phyloP scores from a whole-genome alignment of 2,888 invertebrate species.

The Globia sparganii region DNA sequence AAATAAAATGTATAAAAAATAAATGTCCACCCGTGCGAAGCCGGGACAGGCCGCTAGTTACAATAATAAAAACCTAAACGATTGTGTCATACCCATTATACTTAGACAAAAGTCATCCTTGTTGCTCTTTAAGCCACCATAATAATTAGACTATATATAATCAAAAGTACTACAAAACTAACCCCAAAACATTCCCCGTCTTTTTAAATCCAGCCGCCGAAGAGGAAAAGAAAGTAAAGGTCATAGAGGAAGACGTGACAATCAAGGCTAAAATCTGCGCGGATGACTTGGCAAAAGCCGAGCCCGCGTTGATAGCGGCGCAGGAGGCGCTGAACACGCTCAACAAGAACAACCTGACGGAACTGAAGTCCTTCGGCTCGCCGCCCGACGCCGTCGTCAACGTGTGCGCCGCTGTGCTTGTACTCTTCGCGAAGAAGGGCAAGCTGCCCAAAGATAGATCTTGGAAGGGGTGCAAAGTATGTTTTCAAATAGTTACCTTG shows the following conservation, averaged over 20 bases:
- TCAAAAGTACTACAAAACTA: background rate
- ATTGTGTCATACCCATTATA: background rate
- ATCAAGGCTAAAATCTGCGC: conserved; percentile 96
- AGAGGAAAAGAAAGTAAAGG: conserved; percentile 97
- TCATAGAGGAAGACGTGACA: conserved; percentile 96
- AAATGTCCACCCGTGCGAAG: no score
- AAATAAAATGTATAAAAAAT: no score
- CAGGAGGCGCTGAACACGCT: conserved; percentile 97
- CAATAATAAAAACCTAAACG: background rate
- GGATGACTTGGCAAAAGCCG: conserved; percentile 96
- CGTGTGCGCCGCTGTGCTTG: conserved; percentile 96
- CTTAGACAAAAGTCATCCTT: background rate
- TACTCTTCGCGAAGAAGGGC: conserved; percentile 95
- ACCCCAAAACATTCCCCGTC: background rate
- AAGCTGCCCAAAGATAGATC: conserved; percentile 97
- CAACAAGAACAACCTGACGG: conserved; percentile 98
- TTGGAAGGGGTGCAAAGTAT: conserved; percentile 96
- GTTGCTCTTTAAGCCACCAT: background rate
- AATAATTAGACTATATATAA: background rate
- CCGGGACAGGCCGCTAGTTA: no score
- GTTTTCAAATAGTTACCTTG: conserved; percentile 7
- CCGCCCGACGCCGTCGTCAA: conserved; percentile 97
- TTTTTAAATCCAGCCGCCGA: conserved; percentile 90
- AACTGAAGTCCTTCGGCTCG: conserved; percentile 97
- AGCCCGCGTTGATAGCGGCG: conserved; percentile 97